Conservation (phyloP, 2,888 invertebrate genomes). For the Cerastoderma edule region DNA sequence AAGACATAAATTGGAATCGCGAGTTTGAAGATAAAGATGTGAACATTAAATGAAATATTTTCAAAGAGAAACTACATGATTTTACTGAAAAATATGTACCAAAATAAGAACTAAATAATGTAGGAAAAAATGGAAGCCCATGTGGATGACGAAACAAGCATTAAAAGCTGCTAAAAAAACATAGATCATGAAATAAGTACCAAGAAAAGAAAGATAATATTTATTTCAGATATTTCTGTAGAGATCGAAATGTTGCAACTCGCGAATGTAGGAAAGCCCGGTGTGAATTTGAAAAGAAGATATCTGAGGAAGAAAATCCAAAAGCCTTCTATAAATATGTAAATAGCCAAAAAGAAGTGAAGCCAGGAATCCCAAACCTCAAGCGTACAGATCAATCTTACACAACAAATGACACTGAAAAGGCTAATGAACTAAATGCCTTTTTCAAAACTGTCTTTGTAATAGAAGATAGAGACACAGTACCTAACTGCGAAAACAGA, state of each 20-base stretch:
- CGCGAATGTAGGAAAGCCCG: slow-evolving; percentile 27
- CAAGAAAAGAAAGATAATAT: not conserved
- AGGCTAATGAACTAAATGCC: slow-evolving; percentile 16
- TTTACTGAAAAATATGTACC: not conserved
- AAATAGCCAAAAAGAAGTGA: slow-evolving; percentile 15
- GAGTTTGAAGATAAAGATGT: slow-evolving; percentile 10
- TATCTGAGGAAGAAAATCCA: slow-evolving; percentile 14
- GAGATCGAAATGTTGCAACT: slow-evolving; percentile 12
- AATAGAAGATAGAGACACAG: not conserved
- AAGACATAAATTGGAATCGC: not conserved
- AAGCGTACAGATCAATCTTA: slow-evolving; percentile 7
- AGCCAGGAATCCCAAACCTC: slow-evolving; percentile 7
- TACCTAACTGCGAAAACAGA: slow-evolving; percentile 15
- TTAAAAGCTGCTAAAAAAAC: slow-evolving; percentile 19
- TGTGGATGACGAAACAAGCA: slow-evolving; percentile 17
- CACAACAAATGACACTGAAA: slow-evolving; percentile 14
- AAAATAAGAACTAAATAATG: not conserved
- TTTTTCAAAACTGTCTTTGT: slow-evolving; percentile 26
- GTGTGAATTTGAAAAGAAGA: slow-evolving; percentile 10
- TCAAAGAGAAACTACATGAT: not conserved
- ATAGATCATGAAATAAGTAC: slow-evolving; percentile 14
- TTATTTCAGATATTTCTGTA: not conserved
- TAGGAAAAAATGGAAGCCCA: slow-evolving; percentile 4
- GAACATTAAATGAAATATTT: not conserved
- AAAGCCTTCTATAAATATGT: slow-evolving; percentile 33